Evolutionary conservation across 2,797 vertebrate genomes (phyloP).

Genomic region (Eurystomus glaucurus): DNA sequence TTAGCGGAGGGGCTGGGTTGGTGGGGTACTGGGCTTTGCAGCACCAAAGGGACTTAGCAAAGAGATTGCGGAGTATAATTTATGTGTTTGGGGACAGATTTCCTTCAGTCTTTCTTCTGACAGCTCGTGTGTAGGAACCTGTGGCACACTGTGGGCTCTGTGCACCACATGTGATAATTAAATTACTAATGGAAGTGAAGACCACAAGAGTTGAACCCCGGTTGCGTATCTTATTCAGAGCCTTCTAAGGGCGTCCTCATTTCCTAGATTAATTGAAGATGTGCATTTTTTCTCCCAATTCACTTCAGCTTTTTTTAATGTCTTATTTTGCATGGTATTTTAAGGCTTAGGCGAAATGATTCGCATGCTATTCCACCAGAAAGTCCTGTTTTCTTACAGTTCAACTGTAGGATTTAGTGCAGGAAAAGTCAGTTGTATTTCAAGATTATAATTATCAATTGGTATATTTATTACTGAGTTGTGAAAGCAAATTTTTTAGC

Average conservation of each 20-base stretch:
- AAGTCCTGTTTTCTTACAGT: neutral
- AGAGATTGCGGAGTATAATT: neutral
- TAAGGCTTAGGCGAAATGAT: neutral
- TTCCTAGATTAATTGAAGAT: neutral
- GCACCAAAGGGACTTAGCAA: neutral
- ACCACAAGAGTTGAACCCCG: neutral
- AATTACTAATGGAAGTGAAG: neutral
- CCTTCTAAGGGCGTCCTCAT: neutral
- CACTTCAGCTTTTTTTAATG: neutral
- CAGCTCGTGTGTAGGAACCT: neutral
- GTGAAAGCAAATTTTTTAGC: neutral
- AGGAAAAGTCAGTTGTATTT: neutral
- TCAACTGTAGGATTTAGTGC: neutral
- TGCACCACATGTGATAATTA: accelerated
- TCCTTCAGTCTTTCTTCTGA: neutral
- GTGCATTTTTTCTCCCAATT: neutral
- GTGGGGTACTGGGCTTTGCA: neutral
- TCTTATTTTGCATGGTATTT: neutral
- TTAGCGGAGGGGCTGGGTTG: neutral
- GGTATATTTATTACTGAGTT: neutral
- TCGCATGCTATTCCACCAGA: neutral
- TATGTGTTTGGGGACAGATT: neutral
- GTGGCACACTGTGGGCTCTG: neutral
- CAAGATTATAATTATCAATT: neutral
- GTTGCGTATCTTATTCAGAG: neutral